Evolutionary conservation across 2,888 invertebrate genomes (phyloP).

Genomic region (Escarpia spicata): DNA sequence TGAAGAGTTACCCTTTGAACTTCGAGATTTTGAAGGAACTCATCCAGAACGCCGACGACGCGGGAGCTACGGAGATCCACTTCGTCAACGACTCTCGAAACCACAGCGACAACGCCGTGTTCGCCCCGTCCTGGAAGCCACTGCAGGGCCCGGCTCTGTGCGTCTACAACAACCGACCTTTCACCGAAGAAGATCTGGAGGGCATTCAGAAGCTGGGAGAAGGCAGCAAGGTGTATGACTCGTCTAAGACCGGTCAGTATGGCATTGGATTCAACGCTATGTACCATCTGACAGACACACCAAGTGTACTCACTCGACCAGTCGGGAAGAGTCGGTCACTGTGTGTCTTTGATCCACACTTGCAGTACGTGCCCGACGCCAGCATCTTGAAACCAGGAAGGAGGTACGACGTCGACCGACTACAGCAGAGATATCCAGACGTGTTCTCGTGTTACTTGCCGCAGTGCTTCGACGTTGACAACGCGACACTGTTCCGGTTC

Average conservation of each 20-base stretch:
- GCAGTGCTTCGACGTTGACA: conserved; percentile 36
- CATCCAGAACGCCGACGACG: conserved; percentile 45
- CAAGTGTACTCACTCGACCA: conserved; percentile 53
- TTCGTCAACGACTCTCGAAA: conserved; percentile 51
- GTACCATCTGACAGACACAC: conserved; percentile 60
- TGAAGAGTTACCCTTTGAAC: conserved; percentile 53
- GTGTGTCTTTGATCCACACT: conserved; percentile 57
- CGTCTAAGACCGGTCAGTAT: conserved; percentile 58
- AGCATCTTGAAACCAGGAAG: conserved; percentile 42
- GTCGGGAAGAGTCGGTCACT: conserved; percentile 44
- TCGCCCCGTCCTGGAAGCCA: conserved; percentile 43
- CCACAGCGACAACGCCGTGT: conserved; percentile 44
- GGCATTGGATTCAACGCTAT: conserved; percentile 62
- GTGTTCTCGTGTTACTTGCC: conserved; percentile 49
- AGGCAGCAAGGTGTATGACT: conserved; percentile 45
- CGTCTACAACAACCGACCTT: too few relatives aligned
- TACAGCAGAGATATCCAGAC: conserved; percentile 39
- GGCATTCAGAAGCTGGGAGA: conserved; percentile 56
- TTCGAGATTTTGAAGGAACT: conserved; percentile 57
- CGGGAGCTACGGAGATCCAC: conserved; percentile 53
- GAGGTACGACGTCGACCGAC: conserved; percentile 34
- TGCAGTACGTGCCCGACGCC: conserved; percentile 49
- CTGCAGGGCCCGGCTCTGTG: too few relatives aligned
- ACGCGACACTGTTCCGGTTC: conserved; percentile 54
- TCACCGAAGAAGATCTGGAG: conserved; percentile 46